Percentiles rank a stretch among this genome's conserved stretches.
Evolutionary conservation across 2,113 vertebrate species (phyloP).

Genomic region (Rhinolophus sinicus): DNA sequence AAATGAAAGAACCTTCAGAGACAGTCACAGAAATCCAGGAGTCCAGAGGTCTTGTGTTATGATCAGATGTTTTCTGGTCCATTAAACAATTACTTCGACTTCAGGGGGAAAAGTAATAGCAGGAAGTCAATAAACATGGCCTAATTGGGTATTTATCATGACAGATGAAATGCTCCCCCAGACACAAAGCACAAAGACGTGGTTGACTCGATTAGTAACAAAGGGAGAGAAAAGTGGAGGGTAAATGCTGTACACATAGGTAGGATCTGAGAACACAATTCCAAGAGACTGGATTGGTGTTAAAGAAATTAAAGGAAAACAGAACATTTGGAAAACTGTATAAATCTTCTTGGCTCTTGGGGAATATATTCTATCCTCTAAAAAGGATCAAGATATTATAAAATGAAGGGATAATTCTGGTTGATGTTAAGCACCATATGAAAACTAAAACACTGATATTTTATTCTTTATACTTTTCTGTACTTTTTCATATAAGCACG

Average conservation of each 20-base stretch:
- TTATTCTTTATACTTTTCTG: background rate
- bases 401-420: background rate
- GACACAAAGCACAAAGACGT: background rate
- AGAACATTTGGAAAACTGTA: background rate
- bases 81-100: constrained; percentile 59
- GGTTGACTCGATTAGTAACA: constrained; percentile 43
- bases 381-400: background rate
- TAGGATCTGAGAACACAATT: background rate
- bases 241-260: background rate
- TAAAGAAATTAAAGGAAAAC: background rate
- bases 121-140: background rate
- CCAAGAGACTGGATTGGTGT: background rate
- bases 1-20: constrained; percentile 14
- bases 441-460: background rate
- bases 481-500: background rate
- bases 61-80: constrained; percentile 52
- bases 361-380: background rate
- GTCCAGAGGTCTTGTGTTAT: constrained; percentile 23
- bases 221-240: background rate
- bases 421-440: background rate
- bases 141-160: constrained; percentile 17
- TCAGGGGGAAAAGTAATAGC: background rate
- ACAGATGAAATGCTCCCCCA: constrained; percentile 3
- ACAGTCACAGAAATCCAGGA: background rate
- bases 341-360: background rate